Conservation (phyloP, 2,888 invertebrate genomes). For the Crossocerus cetratus region DNA sequence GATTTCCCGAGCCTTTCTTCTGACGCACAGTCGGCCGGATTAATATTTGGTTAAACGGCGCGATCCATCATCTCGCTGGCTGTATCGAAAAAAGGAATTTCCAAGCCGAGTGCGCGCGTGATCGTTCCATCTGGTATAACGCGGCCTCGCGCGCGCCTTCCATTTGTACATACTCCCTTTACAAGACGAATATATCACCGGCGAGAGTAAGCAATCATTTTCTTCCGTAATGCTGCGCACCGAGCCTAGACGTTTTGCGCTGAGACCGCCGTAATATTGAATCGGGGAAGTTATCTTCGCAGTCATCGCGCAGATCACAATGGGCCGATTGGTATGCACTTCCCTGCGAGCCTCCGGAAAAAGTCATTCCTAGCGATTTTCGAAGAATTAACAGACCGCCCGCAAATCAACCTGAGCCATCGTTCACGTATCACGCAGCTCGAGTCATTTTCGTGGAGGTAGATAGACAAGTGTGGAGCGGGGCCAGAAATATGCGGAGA, state of each 20-base stretch:
- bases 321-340: no score
- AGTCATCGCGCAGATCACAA: no score
- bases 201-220: constrained; percentile 34
- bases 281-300: no score
- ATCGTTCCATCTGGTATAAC: constrained; percentile 18
- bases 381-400: no score
- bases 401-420: no score
- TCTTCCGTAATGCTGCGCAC: constrained; percentile 29
- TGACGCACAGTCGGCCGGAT: neutral
- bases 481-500: constrained; percentile 19
- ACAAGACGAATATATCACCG: constrained; percentile 35
- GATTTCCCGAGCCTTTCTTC: neutral
- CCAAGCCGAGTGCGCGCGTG: constrained; percentile 7
- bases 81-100: constrained; percentile 24
- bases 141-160: constrained; percentile 6
- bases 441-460: constrained; percentile 7
- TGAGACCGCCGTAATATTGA: no score
- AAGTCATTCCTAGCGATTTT: neutral
- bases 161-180: constrained; percentile 32
- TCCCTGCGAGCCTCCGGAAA: neutral
- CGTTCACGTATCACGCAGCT: no score
- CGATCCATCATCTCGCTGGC: constrained; percentile 13
- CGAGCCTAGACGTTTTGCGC: no score
- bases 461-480: constrained; percentile 31
- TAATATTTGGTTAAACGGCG: constrained; percentile 7